Conservation (phyloP, 2,797 vertebrate species). For the Channallabes apus region DNA sequence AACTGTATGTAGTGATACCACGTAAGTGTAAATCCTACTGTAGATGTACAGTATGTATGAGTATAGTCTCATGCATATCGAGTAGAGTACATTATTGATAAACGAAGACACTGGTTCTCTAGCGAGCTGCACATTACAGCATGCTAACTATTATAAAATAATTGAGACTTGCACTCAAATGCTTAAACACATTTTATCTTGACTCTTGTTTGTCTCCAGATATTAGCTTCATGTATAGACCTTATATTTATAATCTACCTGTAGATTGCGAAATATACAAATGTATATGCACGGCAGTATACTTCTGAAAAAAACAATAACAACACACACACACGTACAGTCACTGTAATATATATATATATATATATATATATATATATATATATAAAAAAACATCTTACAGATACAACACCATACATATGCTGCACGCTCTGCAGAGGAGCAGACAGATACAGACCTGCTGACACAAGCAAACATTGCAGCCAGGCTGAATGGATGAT, state of each 20-base stretch:
- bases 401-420: conserved; percentile 1
- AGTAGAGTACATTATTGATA: not conserved
- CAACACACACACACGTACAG: not conserved
- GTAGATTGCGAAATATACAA: not conserved
- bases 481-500: conserved; percentile 48
- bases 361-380: no score
- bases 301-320: not conserved
- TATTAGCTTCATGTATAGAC: not conserved
- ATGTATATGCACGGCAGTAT: not conserved
- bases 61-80: not conserved
- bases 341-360: not conserved
- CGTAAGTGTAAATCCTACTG: not conserved
- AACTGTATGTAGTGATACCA: not conserved
- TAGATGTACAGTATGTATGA: not conserved
- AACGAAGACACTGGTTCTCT: not conserved
- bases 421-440: conserved; percentile 1
- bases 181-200: not conserved
- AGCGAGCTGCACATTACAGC: not conserved
- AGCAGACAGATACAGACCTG: conserved; percentile 39
- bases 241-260: not conserved
- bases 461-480: conserved; percentile 51
- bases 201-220: not conserved
- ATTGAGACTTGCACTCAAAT: not conserved
- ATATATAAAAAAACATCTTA: not conserved
- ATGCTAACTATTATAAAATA: not conserved